Conservation (phyloP, 2,113 vertebrate genomes). For the Rhynchomys soricoides region DNA sequence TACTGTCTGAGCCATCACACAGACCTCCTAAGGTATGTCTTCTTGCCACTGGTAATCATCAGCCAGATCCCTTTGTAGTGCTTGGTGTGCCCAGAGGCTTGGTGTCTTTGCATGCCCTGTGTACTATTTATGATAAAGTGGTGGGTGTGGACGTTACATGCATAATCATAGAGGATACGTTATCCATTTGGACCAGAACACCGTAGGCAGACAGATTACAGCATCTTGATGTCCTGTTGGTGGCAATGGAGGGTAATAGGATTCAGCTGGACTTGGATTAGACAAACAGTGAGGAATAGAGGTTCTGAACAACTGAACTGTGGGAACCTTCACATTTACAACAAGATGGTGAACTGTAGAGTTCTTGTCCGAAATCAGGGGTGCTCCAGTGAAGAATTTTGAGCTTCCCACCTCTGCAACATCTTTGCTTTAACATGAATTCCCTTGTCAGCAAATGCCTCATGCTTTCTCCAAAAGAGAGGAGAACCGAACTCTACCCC, state of each 20-base stretch:
- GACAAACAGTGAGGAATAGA: not conserved
- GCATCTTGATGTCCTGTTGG: constrained; percentile 37
- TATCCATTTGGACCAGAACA: not conserved
- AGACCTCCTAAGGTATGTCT: not conserved
- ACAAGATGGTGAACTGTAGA: not conserved
- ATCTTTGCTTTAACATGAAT: not conserved
- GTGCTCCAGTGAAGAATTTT: not conserved
- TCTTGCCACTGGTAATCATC: too few species aligned
- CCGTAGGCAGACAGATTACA: constrained; percentile 57
- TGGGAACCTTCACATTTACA: not conserved
- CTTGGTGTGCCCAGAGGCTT: not conserved
- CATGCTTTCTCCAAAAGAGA: not conserved
- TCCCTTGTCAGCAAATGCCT: too few species aligned
- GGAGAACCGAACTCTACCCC: not conserved
- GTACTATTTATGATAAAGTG: not conserved
- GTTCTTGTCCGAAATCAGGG: not conserved
- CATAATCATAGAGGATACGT: not conserved
- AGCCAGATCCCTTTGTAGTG: too few species aligned
- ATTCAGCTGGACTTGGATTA: not conserved
- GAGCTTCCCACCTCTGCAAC: not conserved
- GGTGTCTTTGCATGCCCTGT: not conserved
- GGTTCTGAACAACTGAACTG: not conserved
- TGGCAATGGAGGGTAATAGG: constrained; percentile 18
- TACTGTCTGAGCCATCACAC: not conserved
- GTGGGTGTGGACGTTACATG: not conserved